Conservation (phyloP, 2,888 invertebrate species). For the Sinhomidia bicolor region DNA sequence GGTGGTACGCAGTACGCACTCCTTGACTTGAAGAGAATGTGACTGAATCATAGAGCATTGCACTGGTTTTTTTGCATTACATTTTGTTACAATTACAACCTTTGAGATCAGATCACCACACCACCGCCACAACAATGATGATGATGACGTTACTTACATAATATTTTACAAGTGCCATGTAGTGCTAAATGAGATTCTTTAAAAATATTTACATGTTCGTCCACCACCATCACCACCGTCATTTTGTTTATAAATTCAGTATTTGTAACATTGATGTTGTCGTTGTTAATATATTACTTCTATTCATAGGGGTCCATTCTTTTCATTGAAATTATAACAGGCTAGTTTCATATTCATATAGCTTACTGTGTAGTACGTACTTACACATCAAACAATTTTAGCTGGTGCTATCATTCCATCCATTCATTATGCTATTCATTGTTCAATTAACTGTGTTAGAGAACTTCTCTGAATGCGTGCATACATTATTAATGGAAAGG, state of each 20-base stretch:
- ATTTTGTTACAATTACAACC: conserved; percentile 28
- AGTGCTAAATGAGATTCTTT: conserved; percentile 32
- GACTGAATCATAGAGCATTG: neutral
- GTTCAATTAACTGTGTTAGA: conserved; percentile 18
- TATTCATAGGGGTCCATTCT: conserved; percentile 30
- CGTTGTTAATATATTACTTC: neutral
- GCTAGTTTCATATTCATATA: neutral
- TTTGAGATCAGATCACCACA: neutral
- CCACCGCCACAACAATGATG: neutral
- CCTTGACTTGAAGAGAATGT: neutral
- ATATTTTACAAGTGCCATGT: too few relatives aligned
- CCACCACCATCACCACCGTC: neutral
- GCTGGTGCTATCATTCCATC: conserved; percentile 6
- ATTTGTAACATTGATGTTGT: conserved; percentile 15
- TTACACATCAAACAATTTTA: neutral
- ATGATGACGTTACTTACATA: neutral
- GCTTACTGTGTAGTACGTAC: neutral
- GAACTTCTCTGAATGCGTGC: neutral
- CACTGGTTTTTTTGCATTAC: neutral
- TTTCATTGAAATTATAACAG: neutral
- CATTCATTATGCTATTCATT: conserved; percentile 7
- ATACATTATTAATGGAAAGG: neutral
- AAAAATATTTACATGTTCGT: neutral
- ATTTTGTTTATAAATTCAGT: neutral
- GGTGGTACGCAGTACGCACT: conserved; percentile 34